Evolutionary conservation across 2,888 invertebrate species (phyloP).

Genomic region (Lithophane socia): DNA sequence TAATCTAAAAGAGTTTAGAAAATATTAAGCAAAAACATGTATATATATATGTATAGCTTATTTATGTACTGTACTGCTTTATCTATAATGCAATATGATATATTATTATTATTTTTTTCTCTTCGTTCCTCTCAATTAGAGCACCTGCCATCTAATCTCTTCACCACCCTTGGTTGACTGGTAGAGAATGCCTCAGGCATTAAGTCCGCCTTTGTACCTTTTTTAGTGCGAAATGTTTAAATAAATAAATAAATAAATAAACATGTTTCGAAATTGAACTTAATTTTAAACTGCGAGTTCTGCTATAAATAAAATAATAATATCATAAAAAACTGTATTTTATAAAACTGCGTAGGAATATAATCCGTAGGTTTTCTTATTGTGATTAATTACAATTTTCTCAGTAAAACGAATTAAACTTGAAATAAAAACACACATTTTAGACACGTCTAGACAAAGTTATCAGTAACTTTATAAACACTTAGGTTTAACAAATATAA

Average conservation of each 20-base stretch:
- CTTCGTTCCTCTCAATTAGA: too few species aligned
- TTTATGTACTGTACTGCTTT: too few species aligned
- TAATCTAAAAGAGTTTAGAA: not conserved
- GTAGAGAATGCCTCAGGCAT: too few species aligned
- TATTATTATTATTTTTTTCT: too few species aligned
- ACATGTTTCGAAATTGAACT: not conserved
- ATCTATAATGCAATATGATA: too few species aligned
- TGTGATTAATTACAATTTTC: not conserved
- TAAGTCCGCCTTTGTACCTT: too few species aligned
- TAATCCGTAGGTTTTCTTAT: not conserved
- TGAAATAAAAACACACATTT: not conserved
- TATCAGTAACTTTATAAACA: conserved; percentile 12
- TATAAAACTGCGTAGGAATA: not conserved
- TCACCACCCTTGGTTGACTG: too few species aligned
- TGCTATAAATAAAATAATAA: not conserved
- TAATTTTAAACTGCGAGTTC: not conserved
- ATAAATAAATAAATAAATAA: too few species aligned
- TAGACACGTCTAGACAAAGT: conserved; percentile 22
- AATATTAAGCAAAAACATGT: too few species aligned
- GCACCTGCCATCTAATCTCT: too few species aligned
- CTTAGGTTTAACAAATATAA: not conserved
- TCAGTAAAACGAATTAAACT: not conserved
- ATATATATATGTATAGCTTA: too few species aligned
- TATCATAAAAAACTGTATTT: not conserved
- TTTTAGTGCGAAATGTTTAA: too few species aligned